Base-by-base conservation (phyloP, 2,888 invertebrate species). In the Agrochola macilenta region DNA sequence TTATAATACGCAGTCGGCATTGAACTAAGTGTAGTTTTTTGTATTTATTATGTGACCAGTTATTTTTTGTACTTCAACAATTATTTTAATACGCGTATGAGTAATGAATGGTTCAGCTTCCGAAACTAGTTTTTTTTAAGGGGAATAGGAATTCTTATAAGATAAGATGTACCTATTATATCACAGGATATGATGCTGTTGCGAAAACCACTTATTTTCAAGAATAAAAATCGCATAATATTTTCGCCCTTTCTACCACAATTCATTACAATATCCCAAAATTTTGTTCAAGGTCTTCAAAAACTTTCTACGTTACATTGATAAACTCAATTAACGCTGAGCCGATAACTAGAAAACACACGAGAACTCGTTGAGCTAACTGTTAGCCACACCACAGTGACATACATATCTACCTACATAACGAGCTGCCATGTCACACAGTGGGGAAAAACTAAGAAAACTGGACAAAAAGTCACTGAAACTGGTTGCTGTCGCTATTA, bases 391-490 rank as follows among this genome's bases (percentile, higher is more conserved):
- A 76, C 70, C 65, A 71, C 71, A 80, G 49, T 86, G 84, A 83
- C 82, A 86, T 64, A 86, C 83, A 76, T 86, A 82, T 69, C 84
- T 64, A 86, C 82, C 84, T 64, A 86, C 82, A 76, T 84, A 82
- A 72, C 71, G 23, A 81, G 52, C 46, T 39, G 39, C 58, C 69
- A 69, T 73, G 74, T 78, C 65, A 75, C 76, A 75, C 70, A 66
- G 69, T 76, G 71, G 54, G 63, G 79, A 89, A 90, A 90, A 90
- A 88, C 76, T 78, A 69, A 86, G 88, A 89, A 92, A 90, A 88
- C 78, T 76, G 77, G 84, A 35, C 71, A 82, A 82, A 81, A 90
- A 89, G 76, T 69, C 76, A 87, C 79, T 88, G 89, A 88, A 89
- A 91, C 87, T 77, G 20, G 83, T 61, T 72, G 66, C 78, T 80